These are phyloP conservation scores for Xanthorhoe designata DNA, from an alignment of 2,888 invertebrate species.

Conservation along the genomic window DNA sequence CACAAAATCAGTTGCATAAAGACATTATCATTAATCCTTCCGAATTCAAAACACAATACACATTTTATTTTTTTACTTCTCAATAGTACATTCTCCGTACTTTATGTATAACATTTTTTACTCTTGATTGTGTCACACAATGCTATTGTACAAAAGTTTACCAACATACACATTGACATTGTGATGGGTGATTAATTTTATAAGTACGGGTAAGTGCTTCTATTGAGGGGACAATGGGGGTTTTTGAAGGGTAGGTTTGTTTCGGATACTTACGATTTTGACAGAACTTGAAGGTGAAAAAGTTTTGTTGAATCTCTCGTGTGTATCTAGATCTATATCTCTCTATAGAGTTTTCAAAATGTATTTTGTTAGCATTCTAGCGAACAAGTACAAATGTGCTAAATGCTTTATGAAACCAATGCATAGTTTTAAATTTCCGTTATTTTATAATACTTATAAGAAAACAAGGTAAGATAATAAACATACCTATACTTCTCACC, in stretches of 20 bases:
- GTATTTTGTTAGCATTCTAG: too few relatives aligned
- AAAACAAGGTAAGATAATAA: too few relatives aligned
- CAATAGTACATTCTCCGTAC: constrained; percentile 30
- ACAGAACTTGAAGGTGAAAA: constrained; percentile 10
- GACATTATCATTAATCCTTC: constrained; percentile 66
- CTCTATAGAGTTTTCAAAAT: too few relatives aligned
- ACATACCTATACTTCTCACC: too few relatives aligned
- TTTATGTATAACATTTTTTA: constrained; percentile 55
- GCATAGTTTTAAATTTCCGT: too few relatives aligned
- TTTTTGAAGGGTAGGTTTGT: constrained; percentile 22
- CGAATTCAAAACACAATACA: constrained; percentile 62
- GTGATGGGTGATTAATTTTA: constrained; percentile 78
- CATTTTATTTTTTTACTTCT: neutral
- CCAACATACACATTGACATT: constrained; percentile 75
- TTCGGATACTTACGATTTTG: constrained; percentile 27
- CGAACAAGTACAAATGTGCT: too few relatives aligned
- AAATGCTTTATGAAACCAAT: too few relatives aligned
- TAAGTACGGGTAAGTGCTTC: constrained; percentile 71
- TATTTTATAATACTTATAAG: too few relatives aligned
- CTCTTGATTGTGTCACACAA: constrained; percentile 63
- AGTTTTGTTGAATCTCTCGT: neutral
- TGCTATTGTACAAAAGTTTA: constrained; percentile 75
- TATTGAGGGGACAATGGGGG: constrained; percentile 46
- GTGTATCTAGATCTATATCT: too few relatives aligned
- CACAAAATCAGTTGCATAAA: constrained; percentile 41